Conservation (phyloP, 2,888 invertebrate species). For the Pachymerium ferrugineum region DNA sequence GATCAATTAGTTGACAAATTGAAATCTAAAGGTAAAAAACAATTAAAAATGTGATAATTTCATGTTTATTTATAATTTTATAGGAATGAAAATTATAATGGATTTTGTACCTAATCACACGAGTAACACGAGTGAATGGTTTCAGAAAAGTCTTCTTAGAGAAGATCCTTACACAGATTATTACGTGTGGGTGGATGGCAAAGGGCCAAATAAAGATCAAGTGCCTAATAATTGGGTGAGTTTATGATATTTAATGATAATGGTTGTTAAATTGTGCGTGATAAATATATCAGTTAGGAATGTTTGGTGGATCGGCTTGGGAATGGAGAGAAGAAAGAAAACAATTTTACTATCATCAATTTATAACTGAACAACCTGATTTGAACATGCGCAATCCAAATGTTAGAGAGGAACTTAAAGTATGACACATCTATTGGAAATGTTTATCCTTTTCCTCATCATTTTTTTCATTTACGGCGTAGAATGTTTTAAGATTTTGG, state of each 20-base stretch:
- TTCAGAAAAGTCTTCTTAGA: conserved; percentile 58
- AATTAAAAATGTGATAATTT: background rate
- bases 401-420: conserved; percentile 29
- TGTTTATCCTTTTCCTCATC: background rate
- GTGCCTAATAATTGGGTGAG: conserved; percentile 36
- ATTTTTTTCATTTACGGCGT: no score
- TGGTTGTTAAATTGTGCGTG: background rate
- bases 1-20: conserved; percentile 35
- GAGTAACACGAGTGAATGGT: conserved; percentile 63
- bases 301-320: conserved; percentile 31
- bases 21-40: conserved; percentile 32
- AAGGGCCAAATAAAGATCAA: conserved; percentile 38
- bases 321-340: background rate
- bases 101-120: conserved; percentile 51
- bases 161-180: conserved; percentile 62
- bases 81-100: conserved; percentile 50
- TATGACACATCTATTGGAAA: background rate
- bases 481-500: conserved; percentile 48
- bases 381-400: conserved; percentile 6
- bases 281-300: background rate
- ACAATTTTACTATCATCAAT: conserved; percentile 33
- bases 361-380: conserved; percentile 32
- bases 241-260: background rate
- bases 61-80: conserved; percentile 27
- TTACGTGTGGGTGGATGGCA: conserved; percentile 69